Percentiles rank a stretch among this genome's conserved stretches.
phyloP scores from a whole-genome alignment of 2,113 vertebrate genomes.

The Alces alces region DNA sequence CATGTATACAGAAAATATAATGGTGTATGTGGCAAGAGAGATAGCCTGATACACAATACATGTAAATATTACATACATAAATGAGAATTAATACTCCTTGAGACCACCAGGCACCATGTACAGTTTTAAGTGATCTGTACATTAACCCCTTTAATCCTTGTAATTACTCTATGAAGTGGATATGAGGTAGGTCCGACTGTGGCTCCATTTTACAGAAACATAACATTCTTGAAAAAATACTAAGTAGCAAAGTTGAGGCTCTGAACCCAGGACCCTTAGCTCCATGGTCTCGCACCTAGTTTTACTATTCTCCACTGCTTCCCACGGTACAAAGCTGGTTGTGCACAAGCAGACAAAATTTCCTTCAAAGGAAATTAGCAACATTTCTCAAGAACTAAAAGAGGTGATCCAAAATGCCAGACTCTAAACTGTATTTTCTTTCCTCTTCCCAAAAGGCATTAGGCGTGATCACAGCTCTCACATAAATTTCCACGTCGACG shows the following conservation, averaged over 20 bases:
- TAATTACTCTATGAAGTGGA: background rate
- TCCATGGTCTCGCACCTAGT: background rate
- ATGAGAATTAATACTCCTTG: background rate
- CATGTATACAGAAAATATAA: background rate
- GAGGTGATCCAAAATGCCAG: background rate
- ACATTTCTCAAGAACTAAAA: background rate
- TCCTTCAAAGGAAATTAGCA: background rate
- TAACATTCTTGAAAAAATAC: background rate
- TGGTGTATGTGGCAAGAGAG: background rate
- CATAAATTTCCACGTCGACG: background rate
- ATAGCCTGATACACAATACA: background rate
- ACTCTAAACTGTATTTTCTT: slow-evolving; percentile 1
- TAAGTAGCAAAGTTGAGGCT: background rate
- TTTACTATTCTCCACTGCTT: background rate
- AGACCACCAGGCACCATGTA: background rate
- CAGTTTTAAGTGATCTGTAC: background rate
- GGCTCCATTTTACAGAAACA: background rate
- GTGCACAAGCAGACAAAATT: background rate
- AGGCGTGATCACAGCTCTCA: background rate
- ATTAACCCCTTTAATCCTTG: background rate
- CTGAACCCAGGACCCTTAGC: background rate
- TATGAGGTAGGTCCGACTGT: background rate
- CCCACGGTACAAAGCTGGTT: background rate
- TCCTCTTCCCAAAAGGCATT: background rate
- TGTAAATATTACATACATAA: background rate